Evolutionary conservation across 2,888 invertebrate genomes (phyloP).

Genomic region (Euplagia quadripunctaria): DNA sequence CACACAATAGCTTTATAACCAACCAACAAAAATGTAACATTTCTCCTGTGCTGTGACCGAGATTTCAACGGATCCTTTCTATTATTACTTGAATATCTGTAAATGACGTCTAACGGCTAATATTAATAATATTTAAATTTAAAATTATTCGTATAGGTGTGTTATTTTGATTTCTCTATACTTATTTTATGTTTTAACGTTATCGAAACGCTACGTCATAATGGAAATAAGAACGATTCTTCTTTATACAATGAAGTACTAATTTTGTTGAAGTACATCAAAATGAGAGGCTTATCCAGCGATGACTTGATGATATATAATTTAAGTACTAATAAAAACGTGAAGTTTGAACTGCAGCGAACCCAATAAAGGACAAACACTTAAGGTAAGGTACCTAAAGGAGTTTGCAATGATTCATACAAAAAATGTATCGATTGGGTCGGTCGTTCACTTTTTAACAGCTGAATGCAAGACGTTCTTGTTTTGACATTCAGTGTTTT

Average conservation of each 20-base stretch:
- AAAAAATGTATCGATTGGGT: conserved; percentile 41
- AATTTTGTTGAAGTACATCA: background rate
- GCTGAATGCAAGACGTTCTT: conserved; percentile 60
- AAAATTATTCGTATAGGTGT: background rate
- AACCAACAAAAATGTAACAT: background rate
- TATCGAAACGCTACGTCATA: background rate
- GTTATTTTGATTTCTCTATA: no score
- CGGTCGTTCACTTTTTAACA: conserved; percentile 62
- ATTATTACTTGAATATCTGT: background rate
- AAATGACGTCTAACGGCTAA: background rate
- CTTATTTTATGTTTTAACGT: no score
- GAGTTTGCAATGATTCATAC: conserved; percentile 53
- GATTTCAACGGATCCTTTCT: background rate
- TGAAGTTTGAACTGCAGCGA: conserved; percentile 9
- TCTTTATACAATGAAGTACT: background rate
- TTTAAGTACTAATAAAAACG: conserved; percentile 13
- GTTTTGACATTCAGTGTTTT: conserved; percentile 30
- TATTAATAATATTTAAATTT: background rate
- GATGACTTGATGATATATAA: background rate
- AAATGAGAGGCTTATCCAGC: no score
- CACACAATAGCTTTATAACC: conserved; percentile 5
- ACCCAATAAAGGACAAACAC: conserved; percentile 20
- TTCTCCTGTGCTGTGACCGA: conserved; percentile 8
- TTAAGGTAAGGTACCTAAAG: conserved; percentile 27
- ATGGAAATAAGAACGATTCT: background rate